Percentiles rank a stretch among this genome's conserved stretches.
Evolutionary conservation across 1,140 invertebrate species (phyloP).

Genomic region (Sinonovacula constricta): DNA sequence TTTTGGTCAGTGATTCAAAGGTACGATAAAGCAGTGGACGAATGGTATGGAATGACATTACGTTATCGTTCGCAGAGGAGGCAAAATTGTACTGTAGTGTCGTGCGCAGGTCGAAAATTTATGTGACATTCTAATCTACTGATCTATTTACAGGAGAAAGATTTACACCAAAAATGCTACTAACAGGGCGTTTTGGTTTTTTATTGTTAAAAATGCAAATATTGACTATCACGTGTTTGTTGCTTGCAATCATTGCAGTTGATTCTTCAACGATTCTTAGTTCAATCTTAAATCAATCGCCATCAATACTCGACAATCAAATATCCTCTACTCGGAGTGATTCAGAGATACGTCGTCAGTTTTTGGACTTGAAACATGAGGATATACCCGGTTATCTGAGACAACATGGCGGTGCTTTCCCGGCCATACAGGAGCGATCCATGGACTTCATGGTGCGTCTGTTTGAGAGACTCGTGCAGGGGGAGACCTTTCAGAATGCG

Average conservation of each 20-base stretch:
- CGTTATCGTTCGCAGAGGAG: not conserved
- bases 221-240: not conserved
- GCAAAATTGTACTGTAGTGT: not conserved
- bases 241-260: not conserved
- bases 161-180: not conserved
- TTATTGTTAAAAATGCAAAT: not conserved
- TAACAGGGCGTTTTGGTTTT: not conserved
- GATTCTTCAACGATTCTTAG: not conserved
- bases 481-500: constrained; percentile 23
- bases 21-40: constrained; percentile 6
- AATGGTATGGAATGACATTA: constrained; percentile 17
- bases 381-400: constrained; percentile 14
- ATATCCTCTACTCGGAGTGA: not conserved
- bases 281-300: not conserved
- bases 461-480: constrained; percentile 55
- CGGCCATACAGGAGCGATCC: constrained; percentile 45
- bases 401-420: constrained; percentile 22
- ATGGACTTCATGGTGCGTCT: constrained; percentile 59
- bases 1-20: constrained; percentile 5
- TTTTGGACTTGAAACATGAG: not conserved
- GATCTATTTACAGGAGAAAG: not conserved
- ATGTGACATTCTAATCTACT: not conserved
- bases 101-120: not conserved
- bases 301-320: not conserved
- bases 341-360: not conserved